Evolutionary conservation across 2,113 vertebrate genomes (phyloP).

Genomic region (Edolisoma coerulescens): DNA sequence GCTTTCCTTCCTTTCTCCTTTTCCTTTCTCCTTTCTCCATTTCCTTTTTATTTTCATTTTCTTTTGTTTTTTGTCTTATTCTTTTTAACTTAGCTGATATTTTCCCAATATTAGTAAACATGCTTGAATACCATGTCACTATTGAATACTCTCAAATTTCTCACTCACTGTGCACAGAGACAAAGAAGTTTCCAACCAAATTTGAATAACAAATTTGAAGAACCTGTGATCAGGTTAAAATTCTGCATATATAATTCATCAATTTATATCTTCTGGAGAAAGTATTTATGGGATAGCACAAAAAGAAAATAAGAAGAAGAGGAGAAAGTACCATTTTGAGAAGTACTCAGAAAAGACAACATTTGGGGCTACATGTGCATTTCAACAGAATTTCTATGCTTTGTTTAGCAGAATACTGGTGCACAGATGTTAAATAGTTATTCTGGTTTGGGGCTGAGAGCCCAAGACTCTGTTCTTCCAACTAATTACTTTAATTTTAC

Average conservation of each 20-base stretch:
- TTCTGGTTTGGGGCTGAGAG: background rate
- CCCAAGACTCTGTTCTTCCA: background rate
- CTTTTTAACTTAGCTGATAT: background rate
- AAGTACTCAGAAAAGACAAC: background rate
- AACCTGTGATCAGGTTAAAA: background rate
- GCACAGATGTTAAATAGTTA: slow-evolving; percentile 27
- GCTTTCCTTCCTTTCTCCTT: too few species aligned
- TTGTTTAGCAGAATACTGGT: slow-evolving; percentile 14
- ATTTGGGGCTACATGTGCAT: background rate
- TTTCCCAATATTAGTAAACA: background rate
- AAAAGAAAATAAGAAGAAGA: background rate
- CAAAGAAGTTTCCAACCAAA: background rate
- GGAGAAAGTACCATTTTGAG: background rate
- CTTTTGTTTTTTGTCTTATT: too few species aligned
- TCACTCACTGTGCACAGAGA: background rate
- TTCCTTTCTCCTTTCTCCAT: background rate
- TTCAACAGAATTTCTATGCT: background rate
- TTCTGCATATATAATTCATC: background rate
- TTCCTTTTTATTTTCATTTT: background rate
- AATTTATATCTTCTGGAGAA: background rate
- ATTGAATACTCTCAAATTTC: background rate
- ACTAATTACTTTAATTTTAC: slow-evolving; percentile 30
- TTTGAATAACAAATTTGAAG: background rate
- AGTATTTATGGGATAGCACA: background rate
- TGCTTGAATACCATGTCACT: background rate